These are phyloP conservation scores for Smittia sp. DNA, from an alignment of 2,888 invertebrate species.

Conservation along the genomic window DNA sequence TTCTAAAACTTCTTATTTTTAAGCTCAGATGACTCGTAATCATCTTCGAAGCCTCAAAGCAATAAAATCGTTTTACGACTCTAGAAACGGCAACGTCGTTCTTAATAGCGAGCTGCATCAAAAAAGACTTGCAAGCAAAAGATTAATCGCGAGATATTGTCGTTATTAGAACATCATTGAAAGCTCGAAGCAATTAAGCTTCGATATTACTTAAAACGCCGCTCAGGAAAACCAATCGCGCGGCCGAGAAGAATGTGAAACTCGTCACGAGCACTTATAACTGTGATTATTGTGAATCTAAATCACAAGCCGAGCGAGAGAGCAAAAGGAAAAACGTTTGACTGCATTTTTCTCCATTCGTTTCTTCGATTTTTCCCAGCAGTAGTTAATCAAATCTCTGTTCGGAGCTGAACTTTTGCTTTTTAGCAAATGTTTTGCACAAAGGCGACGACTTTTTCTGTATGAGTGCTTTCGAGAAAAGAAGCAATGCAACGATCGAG, in stretches of 20 bases:
- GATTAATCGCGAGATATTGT: conserved; percentile 31
- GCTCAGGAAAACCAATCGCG: conserved; percentile 1
- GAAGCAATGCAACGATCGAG: too few relatives aligned
- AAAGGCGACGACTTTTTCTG: too few relatives aligned
- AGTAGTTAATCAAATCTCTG: conserved; percentile 1
- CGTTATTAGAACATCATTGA: conserved; percentile 28
- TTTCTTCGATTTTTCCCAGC: conserved; percentile 9
- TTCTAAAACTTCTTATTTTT: too few relatives aligned
- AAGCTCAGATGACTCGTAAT: too few relatives aligned
- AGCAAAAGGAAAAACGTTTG: too few relatives aligned
- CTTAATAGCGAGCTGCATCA: too few relatives aligned
- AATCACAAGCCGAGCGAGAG: conserved; percentile 6
- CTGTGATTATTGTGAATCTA: conserved; percentile 37
- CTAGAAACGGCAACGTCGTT: too few relatives aligned
- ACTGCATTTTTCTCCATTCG: conserved; percentile 22
- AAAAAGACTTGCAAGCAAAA: not conserved
- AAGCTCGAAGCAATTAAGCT: conserved; percentile 26
- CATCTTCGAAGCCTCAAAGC: too few relatives aligned
- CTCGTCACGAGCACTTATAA: conserved; percentile 37
- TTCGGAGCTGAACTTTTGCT: conserved; percentile 21
- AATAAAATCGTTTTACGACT: too few relatives aligned
- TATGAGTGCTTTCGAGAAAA: too few relatives aligned
- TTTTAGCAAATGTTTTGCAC: not conserved
- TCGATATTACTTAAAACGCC: not conserved
- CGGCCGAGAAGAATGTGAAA: not conserved